phyloP scores from a whole-genome alignment of 2,888 invertebrate genomes.

The Pecten maximus region DNA sequence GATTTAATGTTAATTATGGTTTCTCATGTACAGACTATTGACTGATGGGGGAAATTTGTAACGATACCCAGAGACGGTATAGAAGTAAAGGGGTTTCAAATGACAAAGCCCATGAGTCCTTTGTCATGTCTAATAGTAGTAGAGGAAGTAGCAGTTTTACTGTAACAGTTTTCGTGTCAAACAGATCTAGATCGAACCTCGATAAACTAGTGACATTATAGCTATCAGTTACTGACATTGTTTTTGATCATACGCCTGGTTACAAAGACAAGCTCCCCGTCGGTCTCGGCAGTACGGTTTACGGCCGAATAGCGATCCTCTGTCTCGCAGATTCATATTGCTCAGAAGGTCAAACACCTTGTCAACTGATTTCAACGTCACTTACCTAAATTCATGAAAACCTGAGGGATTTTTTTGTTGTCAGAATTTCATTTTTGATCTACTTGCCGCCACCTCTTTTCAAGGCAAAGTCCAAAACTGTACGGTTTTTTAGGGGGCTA shows the following conservation, averaged over 20 bases:
- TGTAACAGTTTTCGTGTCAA: slow-evolving; percentile 14
- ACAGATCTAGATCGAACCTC: neutral
- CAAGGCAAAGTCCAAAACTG: neutral
- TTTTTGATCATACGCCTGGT: neutral
- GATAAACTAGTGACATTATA: neutral
- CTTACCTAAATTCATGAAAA: slow-evolving; percentile 3
- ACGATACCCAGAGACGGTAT: neutral
- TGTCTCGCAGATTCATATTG: neutral
- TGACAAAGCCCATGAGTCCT: neutral
- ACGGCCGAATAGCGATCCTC: neutral
- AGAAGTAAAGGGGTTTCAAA: neutral
- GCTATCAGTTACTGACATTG: neutral
- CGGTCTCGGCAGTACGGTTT: neutral
- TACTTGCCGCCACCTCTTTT: neutral
- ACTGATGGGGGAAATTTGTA: neutral
- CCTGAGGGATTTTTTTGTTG: neutral
- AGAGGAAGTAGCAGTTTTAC: neutral
- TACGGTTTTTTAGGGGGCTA: too few species aligned
- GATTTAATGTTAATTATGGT: neutral
- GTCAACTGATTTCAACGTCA: neutral
- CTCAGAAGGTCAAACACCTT: slow-evolving; percentile 2
- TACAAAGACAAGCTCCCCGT: neutral
- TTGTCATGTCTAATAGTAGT: neutral
- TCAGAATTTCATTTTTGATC: neutral
- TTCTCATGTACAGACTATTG: neutral